A percentile compares a stretch with the other conserved stretches of the same genome.
phyloP scores from a whole-genome alignment of 2,888 invertebrate species.

The Himalopsyche tibetana region DNA sequence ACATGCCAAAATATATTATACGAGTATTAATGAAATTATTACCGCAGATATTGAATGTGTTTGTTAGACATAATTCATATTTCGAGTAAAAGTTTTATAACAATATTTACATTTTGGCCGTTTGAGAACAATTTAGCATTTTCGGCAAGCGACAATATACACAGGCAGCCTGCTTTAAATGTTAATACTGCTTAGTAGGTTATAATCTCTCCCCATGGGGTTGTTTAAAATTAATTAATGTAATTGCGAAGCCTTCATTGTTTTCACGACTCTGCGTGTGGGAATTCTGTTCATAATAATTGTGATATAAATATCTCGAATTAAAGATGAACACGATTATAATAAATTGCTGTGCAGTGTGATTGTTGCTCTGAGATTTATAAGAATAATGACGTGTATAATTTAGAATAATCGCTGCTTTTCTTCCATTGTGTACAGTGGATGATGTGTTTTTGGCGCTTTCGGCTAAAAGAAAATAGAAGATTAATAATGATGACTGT shows the following conservation, averaged over 20 bases:
- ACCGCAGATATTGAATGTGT: too few species aligned
- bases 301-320: constrained; percentile 40
- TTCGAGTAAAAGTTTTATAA: neutral
- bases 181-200: constrained; percentile 38
- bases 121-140: constrained; percentile 17
- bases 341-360: constrained; percentile 35
- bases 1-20: too few species aligned
- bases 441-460: too few species aligned
- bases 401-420: constrained; percentile 7
- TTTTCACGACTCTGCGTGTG: constrained; percentile 36
- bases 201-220: constrained; percentile 37
- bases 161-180: constrained; percentile 18
- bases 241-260: constrained; percentile 42
- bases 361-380: constrained; percentile 14
- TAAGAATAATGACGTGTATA: constrained; percentile 14
- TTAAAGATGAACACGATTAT: constrained; percentile 37
- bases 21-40: too few species aligned
- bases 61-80: neutral
- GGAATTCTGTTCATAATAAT: constrained; percentile 16
- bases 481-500: too few species aligned
- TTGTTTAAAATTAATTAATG: constrained; percentile 45
- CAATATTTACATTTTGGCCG: neutral
- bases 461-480: too few species aligned
- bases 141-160: neutral
- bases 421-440: neutral